Evolutionary conservation across 2,888 invertebrate species (phyloP), one percentile per base, ranked within the genome.

Genomic region (Argyresthia albistria): DNA sequence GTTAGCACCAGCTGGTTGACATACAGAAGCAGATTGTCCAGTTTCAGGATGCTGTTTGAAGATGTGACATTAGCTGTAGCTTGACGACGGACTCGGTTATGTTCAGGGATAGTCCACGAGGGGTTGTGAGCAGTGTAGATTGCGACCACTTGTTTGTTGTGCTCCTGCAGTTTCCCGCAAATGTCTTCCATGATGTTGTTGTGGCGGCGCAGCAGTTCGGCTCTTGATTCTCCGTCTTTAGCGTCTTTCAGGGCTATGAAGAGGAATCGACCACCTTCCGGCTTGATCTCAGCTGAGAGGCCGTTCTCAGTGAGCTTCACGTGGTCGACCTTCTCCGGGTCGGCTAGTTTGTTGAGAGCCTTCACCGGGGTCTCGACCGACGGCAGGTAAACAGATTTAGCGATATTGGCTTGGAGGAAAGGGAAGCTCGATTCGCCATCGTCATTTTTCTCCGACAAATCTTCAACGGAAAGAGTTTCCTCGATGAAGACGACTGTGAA

Each of bases 191-290:
- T 91, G 59, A 89, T 83, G 4, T 76, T 80, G 78, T 92, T 90
- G 66, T 93, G 93, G 36, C 90, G 82, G 49, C 81, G 80, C 10
- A 91, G 80, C 68, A 92, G 78, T 0, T 88, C 87, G 10, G 73
- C 63, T 43, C 91, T 70, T 11, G 88, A 80, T 59, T 90, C 90
- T 25, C 82, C 86, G 16, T 90, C 90, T 47, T 68, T 71, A 4
- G 90, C 89, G 66, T 91, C 91, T 57, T 90, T 86, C 25, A 93
- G 76, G 53, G 78, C 80, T 36, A 92, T 80, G 56, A 91, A 87
- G 15, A 91, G 62, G 49, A 89, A 80, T 49, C 83, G 88, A 2
- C 86, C 84, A 52, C 80, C 77, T 25, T 80, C 76, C 15, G 86
- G 73, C 51, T 80, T 59, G 1, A 79, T 66, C 15, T 78, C 76